Conservation (phyloP, 2,888 invertebrate species). For the Drosophila melanosoma region DNA sequence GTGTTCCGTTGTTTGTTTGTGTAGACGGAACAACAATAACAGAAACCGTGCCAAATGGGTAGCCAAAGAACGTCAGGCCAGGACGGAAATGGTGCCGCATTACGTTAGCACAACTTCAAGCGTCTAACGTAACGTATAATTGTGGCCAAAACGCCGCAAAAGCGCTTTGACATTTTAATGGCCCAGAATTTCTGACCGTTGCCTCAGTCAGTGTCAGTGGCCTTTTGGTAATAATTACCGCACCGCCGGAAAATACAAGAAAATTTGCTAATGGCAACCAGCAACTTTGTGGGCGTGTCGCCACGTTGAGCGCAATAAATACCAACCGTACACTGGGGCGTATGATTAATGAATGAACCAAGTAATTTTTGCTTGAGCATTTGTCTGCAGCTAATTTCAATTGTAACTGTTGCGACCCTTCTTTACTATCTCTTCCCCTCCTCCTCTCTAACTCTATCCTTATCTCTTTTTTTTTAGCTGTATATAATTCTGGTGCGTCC, state of each 20-base stretch:
- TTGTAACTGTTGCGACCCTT: neutral
- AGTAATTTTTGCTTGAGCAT: neutral
- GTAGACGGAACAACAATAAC: slow-evolving; percentile 48
- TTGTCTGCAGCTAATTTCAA: neutral
- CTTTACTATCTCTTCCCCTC: neutral
- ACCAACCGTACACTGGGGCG: slow-evolving; percentile 36
- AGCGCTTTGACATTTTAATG: slow-evolving; percentile 55
- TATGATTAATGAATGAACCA: slow-evolving; percentile 61
- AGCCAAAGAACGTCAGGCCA: slow-evolving; percentile 68
- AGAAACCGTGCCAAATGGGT: slow-evolving; percentile 52
- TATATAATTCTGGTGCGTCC: slow-evolving; percentile 96
- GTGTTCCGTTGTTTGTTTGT: slow-evolving; percentile 54
- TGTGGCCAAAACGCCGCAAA: slow-evolving; percentile 5
- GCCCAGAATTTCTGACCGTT: slow-evolving; percentile 14
- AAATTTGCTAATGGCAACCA: slow-evolving; percentile 55
- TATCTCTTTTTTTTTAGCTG: slow-evolving; percentile 86
- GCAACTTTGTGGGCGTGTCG: slow-evolving; percentile 13
- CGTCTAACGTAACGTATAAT: slow-evolving; percentile 22
- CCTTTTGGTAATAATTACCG: slow-evolving; percentile 59
- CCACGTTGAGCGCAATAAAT: slow-evolving; percentile 23
- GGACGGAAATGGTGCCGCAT: slow-evolving; percentile 54
- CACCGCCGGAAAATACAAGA: slow-evolving; percentile 29
- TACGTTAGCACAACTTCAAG: slow-evolving; percentile 46
- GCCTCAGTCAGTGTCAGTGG: slow-evolving; percentile 50
- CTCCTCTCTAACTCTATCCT: neutral